Percentiles rank a stretch among this genome's conserved stretches.
These are phyloP conservation scores for Colletes collaris DNA, from an alignment of 2,888 invertebrate species.

Conservation along the genomic window DNA sequence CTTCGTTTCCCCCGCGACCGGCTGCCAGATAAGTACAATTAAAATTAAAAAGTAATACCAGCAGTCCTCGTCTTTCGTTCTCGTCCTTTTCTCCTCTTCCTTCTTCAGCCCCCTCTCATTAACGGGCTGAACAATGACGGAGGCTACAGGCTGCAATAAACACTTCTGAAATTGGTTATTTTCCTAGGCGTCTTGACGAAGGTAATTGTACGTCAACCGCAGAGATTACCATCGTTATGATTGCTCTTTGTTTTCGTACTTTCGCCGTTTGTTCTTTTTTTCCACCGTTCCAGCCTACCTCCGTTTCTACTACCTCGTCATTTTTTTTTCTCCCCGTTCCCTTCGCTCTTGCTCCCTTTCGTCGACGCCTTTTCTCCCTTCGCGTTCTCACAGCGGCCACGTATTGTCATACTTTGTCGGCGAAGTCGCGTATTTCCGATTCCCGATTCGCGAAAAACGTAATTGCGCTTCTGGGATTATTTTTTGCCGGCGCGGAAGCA, in stretches of 20 bases:
- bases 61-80: constrained; percentile 21
- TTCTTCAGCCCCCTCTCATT: constrained; percentile 66
- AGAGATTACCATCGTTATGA: constrained; percentile 80
- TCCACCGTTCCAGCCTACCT: constrained; percentile 10
- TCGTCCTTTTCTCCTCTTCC: constrained; percentile 22
- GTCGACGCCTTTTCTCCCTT: neutral
- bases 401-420: neutral
- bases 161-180: constrained; percentile 80
- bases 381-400: constrained; percentile 8
- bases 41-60: constrained; percentile 69
- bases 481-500: too few species aligned
- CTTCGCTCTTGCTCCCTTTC: neutral
- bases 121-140: constrained; percentile 72
- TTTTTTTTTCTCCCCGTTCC: neutral
- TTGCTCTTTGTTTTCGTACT: constrained; percentile 77
- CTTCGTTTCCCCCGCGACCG: constrained; percentile 1
- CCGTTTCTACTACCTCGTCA: neutral
- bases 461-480: too few species aligned
- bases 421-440: neutral
- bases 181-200: constrained; percentile 74
- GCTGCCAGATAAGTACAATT: constrained; percentile 61
- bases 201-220: constrained; percentile 79
- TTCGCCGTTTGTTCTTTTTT: constrained; percentile 42
- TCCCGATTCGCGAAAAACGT: too few species aligned
- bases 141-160: constrained; percentile 74